These are phyloP conservation scores for Knipowitschia caucasica DNA, from an alignment of 2,797 vertebrate species.

Conservation along the genomic window DNA sequence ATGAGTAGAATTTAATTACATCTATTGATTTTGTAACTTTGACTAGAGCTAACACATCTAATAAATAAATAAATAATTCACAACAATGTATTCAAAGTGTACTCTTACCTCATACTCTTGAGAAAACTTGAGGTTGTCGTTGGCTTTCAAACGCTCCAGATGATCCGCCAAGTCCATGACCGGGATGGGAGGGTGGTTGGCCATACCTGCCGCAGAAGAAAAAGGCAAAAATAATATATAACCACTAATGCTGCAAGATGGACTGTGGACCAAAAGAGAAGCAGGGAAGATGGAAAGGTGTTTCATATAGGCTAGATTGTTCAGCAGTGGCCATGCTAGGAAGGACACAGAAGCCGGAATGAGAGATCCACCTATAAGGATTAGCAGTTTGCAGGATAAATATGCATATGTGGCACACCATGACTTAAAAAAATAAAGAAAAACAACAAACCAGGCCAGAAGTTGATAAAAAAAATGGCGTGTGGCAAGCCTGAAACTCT, in stretches of 20 bases:
- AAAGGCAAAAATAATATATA: slow-evolving; percentile 47
- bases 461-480: slow-evolving; percentile 85
- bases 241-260: slow-evolving; percentile 44
- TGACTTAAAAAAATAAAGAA: slow-evolving; percentile 59
- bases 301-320: slow-evolving; percentile 84
- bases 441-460: slow-evolving; percentile 74
- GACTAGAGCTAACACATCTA: too few relatives aligned
- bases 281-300: slow-evolving; percentile 78
- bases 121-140: slow-evolving; percentile 98
- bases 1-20: slow-evolving; percentile 19
- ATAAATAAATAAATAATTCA: too few relatives aligned
- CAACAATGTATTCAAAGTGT: not conserved
- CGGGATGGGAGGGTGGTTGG: slow-evolving; percentile 94
- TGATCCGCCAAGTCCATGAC: slow-evolving; percentile 96
- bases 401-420: slow-evolving; percentile 77
- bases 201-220: slow-evolving; percentile 90
- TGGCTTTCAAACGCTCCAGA: slow-evolving; percentile 95
- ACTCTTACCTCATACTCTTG: slow-evolving; percentile 93
- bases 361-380: slow-evolving; percentile 84
- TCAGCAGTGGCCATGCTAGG: slow-evolving; percentile 92
- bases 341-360: slow-evolving; percentile 86
- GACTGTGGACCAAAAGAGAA: slow-evolving; percentile 78
- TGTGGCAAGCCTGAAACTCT: slow-evolving; percentile 79
- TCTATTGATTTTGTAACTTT: too few relatives aligned
- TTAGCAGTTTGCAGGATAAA: slow-evolving; percentile 72